A percentile compares a stretch with the other conserved stretches of the same genome.
phyloP scores from a whole-genome alignment of 2,113 vertebrate species.

The Anthoscopus minutus region DNA sequence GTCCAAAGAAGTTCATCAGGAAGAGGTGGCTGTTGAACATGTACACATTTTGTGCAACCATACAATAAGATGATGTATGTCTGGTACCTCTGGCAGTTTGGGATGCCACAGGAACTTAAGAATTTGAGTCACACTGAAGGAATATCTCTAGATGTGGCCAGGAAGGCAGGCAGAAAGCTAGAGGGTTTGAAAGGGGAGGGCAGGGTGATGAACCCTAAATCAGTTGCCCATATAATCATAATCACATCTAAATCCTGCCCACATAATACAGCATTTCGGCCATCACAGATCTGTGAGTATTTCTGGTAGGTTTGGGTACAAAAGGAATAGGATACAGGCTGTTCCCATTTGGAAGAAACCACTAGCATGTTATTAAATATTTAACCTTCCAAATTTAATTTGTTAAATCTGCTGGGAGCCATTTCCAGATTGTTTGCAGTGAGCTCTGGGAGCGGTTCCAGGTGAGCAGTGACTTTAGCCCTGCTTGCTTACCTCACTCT shows the following conservation, averaged over 20 bases:
- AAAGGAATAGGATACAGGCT: not conserved
- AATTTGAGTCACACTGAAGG: not conserved
- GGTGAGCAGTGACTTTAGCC: not conserved
- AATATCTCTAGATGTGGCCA: not conserved
- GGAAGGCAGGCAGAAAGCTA: not conserved
- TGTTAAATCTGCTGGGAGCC: not conserved
- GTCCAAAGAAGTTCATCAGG: not conserved
- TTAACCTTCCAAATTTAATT: conserved; percentile 5
- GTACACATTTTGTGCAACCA: not conserved
- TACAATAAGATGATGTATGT: not conserved
- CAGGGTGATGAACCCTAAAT: not conserved
- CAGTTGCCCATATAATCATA: not conserved
- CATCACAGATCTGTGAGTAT: not conserved
- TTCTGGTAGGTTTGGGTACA: not conserved
- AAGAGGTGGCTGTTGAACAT: not conserved
- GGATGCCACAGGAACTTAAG: not conserved
- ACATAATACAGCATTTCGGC: not conserved
- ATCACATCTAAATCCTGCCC: too few species aligned
- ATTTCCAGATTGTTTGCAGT: not conserved
- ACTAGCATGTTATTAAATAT: not conserved
- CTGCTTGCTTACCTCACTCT: not conserved
- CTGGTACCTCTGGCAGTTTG: not conserved
- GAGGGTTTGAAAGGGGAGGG: not conserved
- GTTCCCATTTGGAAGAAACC: not conserved
- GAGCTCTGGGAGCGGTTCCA: not conserved